Evolutionary conservation across 2,797 vertebrate species (phyloP), one percentile per base, ranked within the genome.

Genomic region (Nyctibius grandis): DNA sequence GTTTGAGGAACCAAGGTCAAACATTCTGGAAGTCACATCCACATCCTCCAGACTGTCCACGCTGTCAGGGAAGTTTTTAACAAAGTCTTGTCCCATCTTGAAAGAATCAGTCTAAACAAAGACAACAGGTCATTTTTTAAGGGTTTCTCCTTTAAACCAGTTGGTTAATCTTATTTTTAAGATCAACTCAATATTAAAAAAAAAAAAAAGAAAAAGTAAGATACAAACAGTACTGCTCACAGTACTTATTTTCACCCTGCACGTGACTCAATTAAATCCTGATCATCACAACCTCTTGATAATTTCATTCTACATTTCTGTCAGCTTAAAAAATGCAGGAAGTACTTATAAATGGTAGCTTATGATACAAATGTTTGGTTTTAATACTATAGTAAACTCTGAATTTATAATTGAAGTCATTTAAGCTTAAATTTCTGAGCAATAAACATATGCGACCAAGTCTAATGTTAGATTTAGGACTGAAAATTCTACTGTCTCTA

Each of bases 31-130:
- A 89, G 98, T 85, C 68, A 98, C 14, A 2, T 98, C 97, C 93
- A 98, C 73, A 80, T 98, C 96, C 5, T 95, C 95, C 82, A 99
- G 92, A 53, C 97, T 97, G 45, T 98, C 98, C 73, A 98, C 72
- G 48, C 96, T 95, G 59, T 93, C 95, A 31, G 98, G 97, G 51
- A 98, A 98, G 77, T 96, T 98, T 93, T 98, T 98, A 54, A 98
- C 91, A 42, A 98, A 98, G 23, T 99, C 98, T 96, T 98, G 98
- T 82, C 98, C 98, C 99, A 99, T 99, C 97, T 99, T 99, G 96
- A 99, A 99, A 78, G 99, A 99, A 97, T 99, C 99, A 25, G 98
- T 98, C 99, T 99, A 93, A 97, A 98, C 33, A 97, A 34, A 96
- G 77, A 68, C 22, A 87, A 70, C 14, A 57, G 11, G n/a, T 25